Conservation (phyloP, 92 coral and sea anemone genomes). For the Paramuricea clavata region DNA sequence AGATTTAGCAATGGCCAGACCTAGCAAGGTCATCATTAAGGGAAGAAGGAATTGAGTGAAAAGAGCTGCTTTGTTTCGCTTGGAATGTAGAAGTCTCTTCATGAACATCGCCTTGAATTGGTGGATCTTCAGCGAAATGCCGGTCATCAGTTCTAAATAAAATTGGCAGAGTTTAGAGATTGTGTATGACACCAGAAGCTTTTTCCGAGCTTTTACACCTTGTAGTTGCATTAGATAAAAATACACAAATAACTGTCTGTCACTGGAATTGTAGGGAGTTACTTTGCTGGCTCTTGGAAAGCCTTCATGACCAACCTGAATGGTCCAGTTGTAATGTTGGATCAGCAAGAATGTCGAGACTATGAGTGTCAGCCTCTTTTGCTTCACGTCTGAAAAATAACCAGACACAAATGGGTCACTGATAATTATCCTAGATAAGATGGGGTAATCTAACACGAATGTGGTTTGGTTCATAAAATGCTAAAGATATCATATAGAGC, state of each 20-base stretch:
- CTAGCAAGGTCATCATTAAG: constrained; percentile 79
- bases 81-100: constrained; percentile 90
- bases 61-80: constrained; percentile 90
- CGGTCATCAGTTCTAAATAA: constrained; percentile 75
- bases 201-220: too few species aligned
- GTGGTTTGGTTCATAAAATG: too few species aligned
- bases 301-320: neutral
- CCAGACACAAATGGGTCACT: too few species aligned
- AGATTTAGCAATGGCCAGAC: constrained; percentile 72
- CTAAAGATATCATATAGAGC: too few species aligned
- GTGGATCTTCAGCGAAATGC: constrained; percentile 77
- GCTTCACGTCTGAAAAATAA: constrained; percentile 8
- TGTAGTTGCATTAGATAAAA: too few species aligned
- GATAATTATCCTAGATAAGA: too few species aligned
- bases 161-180: too few species aligned
- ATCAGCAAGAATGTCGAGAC: constrained; percentile 18
- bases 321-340: constrained; percentile 32
- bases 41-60: constrained; percentile 87
- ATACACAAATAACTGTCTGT: too few species aligned
- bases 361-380: constrained; percentile 10
- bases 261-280: too few species aligned
- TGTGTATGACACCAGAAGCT: too few species aligned
- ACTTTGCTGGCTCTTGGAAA: neutral
- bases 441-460: too few species aligned
- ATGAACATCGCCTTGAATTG: constrained; percentile 96